Base-by-base conservation (phyloP, 1,140 invertebrate genomes). In the Steinernema feltiae region DNA sequence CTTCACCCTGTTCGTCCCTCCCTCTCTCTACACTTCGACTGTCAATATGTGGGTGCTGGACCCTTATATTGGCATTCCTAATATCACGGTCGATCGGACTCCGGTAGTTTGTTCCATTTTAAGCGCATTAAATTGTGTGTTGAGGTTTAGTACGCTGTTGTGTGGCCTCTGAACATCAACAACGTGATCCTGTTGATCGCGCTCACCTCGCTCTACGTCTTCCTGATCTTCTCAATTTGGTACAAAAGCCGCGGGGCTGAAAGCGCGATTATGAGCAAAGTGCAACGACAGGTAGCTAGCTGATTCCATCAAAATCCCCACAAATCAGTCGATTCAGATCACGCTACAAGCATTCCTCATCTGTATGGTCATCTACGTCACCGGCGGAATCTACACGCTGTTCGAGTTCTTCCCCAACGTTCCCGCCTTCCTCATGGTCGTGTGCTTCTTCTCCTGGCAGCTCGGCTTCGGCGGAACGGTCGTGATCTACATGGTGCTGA, bases 141-240 rank as follows among this genome's bases (percentile, higher is more conserved):
- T n/a, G n/a, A n/a, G n/a, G n/a, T 63, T 63, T 27, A 63, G 53
- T 63, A 63, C 24, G 53, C 12, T 15, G 24, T 63, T n/a, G 53
- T 63, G 12, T 63, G 53, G 53, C 53, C 53, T 63, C 53, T 63
- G 24, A 63, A 63, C 24, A 63, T 63, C 15, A 63, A 63, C 53
- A 63, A 63, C 53, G 24, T 63, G 12, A 17, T 63, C 24, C 53
- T 63, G 15, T 48, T 74, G 24, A 31, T 71, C 69, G 1, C 30
- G 3, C 73, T 69, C 24, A 74, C 73, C 73, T 12, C 3, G 21
- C 69, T 71, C 69, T 74, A 70, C 73, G 18, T 31, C 21, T 73
- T 30, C 30, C 48, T 71, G 1, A 71, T 71, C 15, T 30, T 72
- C 73, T 63, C 53, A 7, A 63, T 63, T 27, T 63, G 53, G 53